Conservation (phyloP, 2,797 vertebrate species). For the Helostoma temminkii region DNA sequence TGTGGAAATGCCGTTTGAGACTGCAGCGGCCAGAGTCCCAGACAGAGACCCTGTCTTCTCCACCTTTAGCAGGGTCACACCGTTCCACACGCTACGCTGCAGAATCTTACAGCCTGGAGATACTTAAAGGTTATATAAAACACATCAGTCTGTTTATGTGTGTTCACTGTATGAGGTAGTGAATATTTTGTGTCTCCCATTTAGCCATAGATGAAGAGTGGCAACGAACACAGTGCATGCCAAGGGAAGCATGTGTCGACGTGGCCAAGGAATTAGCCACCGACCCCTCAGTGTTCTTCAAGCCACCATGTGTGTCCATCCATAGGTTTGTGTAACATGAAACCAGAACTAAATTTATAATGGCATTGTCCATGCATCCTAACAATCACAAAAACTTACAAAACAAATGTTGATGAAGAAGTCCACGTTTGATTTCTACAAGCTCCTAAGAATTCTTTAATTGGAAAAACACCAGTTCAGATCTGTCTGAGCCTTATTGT, state of each 20-base stretch:
- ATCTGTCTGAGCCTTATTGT: background rate
- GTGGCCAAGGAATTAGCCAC: constrained; percentile 93
- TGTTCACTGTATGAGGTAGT: background rate
- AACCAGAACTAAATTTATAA: background rate
- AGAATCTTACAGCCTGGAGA: constrained; percentile 92
- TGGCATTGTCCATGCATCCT: too few species aligned
- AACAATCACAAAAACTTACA: background rate
- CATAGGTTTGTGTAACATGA: constrained; percentile 81
- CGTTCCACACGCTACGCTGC: constrained; percentile 95
- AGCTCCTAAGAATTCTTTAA: background rate
- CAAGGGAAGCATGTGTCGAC: constrained; percentile 94
- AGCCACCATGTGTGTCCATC: constrained; percentile 94
- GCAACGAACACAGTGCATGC: constrained; percentile 95
- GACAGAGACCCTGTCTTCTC: constrained; percentile 58
- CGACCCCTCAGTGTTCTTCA: constrained; percentile 93
- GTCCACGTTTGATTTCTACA: background rate
- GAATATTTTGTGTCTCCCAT: constrained; percentile 15
- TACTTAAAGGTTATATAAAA: constrained; percentile 87
- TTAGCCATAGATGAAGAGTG: constrained; percentile 96
- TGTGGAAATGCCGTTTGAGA: constrained; percentile 93
- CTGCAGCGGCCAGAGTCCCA: constrained; percentile 83
- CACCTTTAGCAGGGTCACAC: constrained; percentile 83
- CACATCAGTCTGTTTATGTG: background rate
- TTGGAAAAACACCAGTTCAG: background rate
- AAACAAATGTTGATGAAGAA: background rate